Evolutionary conservation across 2,113 vertebrate species (phyloP).

Genomic region (Mixornis gularis): DNA sequence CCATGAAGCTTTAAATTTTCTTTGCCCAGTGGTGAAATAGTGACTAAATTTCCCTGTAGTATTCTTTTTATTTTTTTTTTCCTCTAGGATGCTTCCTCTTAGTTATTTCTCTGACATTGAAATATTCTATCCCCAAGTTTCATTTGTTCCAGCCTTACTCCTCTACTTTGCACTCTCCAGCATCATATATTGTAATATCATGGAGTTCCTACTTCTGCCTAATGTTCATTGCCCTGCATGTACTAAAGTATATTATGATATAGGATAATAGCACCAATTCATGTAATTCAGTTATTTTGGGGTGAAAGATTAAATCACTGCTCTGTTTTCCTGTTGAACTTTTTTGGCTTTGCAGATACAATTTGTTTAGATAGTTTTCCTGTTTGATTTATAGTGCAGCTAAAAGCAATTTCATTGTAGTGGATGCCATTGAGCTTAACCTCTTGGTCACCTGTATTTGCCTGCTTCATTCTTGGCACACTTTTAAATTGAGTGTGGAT

Average conservation of each 20-base stretch:
- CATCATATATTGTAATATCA: neutral
- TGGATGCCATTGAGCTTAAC: neutral
- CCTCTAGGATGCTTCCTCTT: neutral
- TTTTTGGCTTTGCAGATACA: neutral
- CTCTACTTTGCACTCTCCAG: neutral
- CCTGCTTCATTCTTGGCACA: accelerated
- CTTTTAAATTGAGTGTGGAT: accelerated
- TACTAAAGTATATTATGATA: neutral
- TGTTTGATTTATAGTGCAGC: neutral
- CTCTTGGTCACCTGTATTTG: neutral
- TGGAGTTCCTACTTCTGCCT: neutral
- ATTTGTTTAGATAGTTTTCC: neutral
- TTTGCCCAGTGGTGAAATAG: neutral
- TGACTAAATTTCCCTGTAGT: neutral
- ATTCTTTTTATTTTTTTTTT: neutral
- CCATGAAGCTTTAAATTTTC: neutral
- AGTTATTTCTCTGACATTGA: neutral
- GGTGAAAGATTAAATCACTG: constrained; percentile 23
- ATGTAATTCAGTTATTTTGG: neutral
- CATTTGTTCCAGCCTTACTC: neutral
- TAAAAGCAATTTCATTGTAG: neutral
- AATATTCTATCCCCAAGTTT: neutral
- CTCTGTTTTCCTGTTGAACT: neutral
- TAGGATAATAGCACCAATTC: neutral
- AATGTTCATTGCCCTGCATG: neutral